These are phyloP conservation scores for Hylaeus anthracinus DNA, from an alignment of 1,140 invertebrate species.

Conservation along the genomic window DNA sequence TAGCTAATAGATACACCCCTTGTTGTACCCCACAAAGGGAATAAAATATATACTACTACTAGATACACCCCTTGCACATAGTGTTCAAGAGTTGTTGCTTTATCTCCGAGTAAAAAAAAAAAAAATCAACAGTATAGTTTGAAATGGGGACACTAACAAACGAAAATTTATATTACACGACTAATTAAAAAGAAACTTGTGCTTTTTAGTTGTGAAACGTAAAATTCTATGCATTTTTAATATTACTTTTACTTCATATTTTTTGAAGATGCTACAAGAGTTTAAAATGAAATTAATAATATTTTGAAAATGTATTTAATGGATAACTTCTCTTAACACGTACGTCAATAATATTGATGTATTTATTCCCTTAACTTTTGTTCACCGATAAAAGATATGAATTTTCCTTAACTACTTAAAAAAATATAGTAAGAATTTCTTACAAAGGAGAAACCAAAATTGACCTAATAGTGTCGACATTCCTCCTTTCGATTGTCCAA, in stretches of 20 bases:
- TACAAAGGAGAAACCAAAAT: neutral
- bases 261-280: neutral
- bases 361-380: neutral
- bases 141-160: neutral
- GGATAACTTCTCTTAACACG: neutral
- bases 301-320: neutral
- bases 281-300: neutral
- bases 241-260: neutral
- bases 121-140: neutral
- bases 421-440: neutral
- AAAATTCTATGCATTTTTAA: neutral
- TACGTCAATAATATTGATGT: neutral
- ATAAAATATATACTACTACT: too few species aligned
- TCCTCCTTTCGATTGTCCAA: neutral
- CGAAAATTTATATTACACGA: neutral
- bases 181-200: neutral
- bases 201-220: neutral
- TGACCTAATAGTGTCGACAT: neutral
- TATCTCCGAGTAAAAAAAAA: neutral
- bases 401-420: neutral
- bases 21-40: neutral
- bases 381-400: neutral
- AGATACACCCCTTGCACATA: neutral
- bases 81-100: slow-evolving; percentile 6
- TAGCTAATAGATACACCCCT: neutral